These are phyloP conservation scores for Rhopalosiphum nymphaeae DNA, from an alignment of 2,888 invertebrate species.

Conservation along the genomic window DNA sequence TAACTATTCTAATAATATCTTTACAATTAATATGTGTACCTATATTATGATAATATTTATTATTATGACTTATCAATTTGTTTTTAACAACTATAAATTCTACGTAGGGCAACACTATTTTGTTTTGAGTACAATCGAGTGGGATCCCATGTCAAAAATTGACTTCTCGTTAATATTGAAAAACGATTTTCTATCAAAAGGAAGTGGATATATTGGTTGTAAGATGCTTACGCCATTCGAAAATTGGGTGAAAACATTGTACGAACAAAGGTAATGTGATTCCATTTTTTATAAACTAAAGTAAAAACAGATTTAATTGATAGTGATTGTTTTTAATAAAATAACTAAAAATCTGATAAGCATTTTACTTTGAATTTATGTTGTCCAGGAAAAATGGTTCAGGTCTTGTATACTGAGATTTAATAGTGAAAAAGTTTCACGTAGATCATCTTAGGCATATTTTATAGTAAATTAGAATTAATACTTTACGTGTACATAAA, in stretches of 20 bases:
- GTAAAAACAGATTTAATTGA: neutral
- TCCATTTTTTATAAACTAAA: neutral
- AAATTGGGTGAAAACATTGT: constrained; percentile 74
- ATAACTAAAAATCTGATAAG: neutral
- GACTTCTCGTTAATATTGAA: constrained; percentile 72
- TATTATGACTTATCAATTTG: neutral
- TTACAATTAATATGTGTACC: neutral
- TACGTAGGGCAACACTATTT: constrained; percentile 50
- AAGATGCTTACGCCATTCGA: constrained; percentile 75
- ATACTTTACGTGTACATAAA: neutral
- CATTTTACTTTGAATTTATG: neutral
- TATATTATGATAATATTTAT: neutral
- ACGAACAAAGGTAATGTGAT: constrained; percentile 72
- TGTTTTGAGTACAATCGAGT: constrained; percentile 73
- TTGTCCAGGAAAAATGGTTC: neutral
- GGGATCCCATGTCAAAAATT: constrained; percentile 79
- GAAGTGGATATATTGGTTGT: constrained; percentile 70
- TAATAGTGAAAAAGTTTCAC: neutral
- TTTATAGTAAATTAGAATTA: neutral
- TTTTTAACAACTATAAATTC: neutral
- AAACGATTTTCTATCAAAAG: constrained; percentile 67
- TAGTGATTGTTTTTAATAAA: neutral
- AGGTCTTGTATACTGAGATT: neutral
- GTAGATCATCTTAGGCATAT: neutral
- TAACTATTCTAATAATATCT: neutral